A percentile compares a stretch with the other conserved stretches of the same genome.
Conservation (phyloP, 1,140 invertebrate species). For the Panulirus ornatus region DNA sequence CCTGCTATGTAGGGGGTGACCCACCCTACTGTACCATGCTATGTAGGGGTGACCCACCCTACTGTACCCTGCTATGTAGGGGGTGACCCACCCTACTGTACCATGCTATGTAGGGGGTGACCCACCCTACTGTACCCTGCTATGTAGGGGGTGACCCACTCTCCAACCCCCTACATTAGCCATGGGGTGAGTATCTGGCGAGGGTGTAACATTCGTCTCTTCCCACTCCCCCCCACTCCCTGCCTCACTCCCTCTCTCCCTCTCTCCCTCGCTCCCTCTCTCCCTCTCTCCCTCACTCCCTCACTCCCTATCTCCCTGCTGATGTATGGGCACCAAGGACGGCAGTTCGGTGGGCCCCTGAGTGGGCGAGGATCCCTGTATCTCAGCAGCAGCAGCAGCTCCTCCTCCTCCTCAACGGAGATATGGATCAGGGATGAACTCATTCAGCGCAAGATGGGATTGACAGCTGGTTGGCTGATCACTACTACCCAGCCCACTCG, state of each 20-base stretch:
- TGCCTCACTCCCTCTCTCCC: too few species aligned
- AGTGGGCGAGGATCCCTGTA: neutral
- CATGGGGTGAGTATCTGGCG: too few species aligned
- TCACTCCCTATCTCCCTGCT: neutral
- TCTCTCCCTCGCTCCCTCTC: neutral
- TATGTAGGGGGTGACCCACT: neutral
- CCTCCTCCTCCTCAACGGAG: constrained; percentile 1
- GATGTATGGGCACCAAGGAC: constrained; percentile 6
- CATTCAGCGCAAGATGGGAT: constrained; percentile 17
- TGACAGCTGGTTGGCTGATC: constrained; percentile 28
- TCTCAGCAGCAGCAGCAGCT: neutral
- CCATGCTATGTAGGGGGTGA: too few species aligned
- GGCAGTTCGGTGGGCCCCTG: neutral
- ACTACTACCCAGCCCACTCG: too few species aligned
- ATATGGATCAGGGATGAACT: constrained; percentile 48
- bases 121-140: too few species aligned
- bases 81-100: too few species aligned
- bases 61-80: too few species aligned
- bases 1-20: neutral
- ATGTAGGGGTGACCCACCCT: too few species aligned
- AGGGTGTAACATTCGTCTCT: too few species aligned
- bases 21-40: too few species aligned
- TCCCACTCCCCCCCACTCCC: too few species aligned
- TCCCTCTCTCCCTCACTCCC: neutral
- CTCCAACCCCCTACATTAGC: too few species aligned